Evolutionary conservation across 2,888 invertebrate genomes (phyloP).

Genomic region (Teinopalpus imperialis): DNA sequence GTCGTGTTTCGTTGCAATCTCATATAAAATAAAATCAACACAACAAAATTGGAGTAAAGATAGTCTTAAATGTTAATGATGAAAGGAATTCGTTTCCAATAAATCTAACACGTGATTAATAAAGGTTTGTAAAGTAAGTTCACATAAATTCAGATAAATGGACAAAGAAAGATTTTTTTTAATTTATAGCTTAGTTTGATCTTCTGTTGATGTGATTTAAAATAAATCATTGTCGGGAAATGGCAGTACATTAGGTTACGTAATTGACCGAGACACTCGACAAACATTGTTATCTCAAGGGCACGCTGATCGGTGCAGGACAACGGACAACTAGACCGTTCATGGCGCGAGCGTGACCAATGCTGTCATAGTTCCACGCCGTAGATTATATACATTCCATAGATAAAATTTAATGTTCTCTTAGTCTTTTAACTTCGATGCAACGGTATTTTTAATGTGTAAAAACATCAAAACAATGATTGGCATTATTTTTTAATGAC

Average conservation of each 20-base stretch:
- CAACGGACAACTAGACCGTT: conserved; percentile 41
- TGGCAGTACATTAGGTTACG: conserved; percentile 45
- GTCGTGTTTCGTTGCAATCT: too few species aligned
- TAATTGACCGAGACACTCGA: conserved; percentile 48
- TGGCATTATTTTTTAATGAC: too few species aligned
- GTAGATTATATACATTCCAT: conserved; percentile 51
- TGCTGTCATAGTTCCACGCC: conserved; percentile 40
- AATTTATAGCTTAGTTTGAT: too few species aligned
- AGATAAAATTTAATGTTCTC: conserved; percentile 53
- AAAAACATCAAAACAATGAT: conserved; percentile 13
- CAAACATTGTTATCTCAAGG: conserved; percentile 66
- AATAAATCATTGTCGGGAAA: conserved; percentile 37
- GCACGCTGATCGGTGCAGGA: conserved; percentile 38
- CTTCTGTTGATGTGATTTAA: too few species aligned
- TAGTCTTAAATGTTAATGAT: too few species aligned
- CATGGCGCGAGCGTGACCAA: conserved; percentile 45
- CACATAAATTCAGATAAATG: too few species aligned
- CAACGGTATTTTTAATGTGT: conserved; percentile 26
- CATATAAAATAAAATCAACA: too few species aligned
- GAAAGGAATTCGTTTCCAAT: too few species aligned
- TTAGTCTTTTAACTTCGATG: conserved; percentile 27
- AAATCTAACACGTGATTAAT: too few species aligned
- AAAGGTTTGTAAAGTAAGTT: too few species aligned
- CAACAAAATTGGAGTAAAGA: too few species aligned
- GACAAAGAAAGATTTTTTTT: too few species aligned